phyloP scores from a whole-genome alignment of 2,888 invertebrate species.

The Drosophila mayaguana region DNA sequence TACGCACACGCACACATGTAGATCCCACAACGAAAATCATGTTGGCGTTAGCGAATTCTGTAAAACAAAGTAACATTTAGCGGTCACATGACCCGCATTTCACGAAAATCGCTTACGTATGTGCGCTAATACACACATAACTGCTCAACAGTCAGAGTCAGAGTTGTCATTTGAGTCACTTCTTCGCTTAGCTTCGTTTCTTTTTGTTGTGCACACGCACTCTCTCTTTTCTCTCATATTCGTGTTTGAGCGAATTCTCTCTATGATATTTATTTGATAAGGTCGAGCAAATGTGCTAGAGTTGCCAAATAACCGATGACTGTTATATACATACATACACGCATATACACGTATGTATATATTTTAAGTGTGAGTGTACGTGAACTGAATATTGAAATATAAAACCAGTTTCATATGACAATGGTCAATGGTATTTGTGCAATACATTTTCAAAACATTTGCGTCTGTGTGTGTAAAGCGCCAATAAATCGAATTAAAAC shows the following conservation, averaged over 20 bases:
- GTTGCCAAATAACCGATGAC: slow-evolving; percentile 47
- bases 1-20: neutral
- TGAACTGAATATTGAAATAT: slow-evolving; percentile 64
- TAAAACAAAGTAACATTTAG: slow-evolving; percentile 49
- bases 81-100: slow-evolving; percentile 69
- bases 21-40: neutral
- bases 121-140: neutral
- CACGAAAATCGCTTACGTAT: slow-evolving; percentile 17
- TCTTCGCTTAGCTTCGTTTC: slow-evolving; percentile 12
- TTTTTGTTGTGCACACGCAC: slow-evolving; percentile 17
- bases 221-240: slow-evolving; percentile 27
- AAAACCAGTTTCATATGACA: slow-evolving; percentile 72
- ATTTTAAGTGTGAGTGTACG: slow-evolving; percentile 26
- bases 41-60: slow-evolving; percentile 30
- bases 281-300: slow-evolving; percentile 53
- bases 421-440: slow-evolving; percentile 59
- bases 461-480: slow-evolving; percentile 26
- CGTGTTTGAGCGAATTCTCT: slow-evolving; percentile 30
- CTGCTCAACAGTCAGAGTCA: slow-evolving; percentile 42
- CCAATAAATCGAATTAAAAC: slow-evolving; percentile 71
- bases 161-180: slow-evolving; percentile 34
- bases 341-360: slow-evolving; percentile 4
- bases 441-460: slow-evolving; percentile 40
- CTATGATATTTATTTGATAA: slow-evolving; percentile 63
- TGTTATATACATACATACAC: slow-evolving; percentile 10